Conservation (phyloP, 2,888 invertebrate species). For the Agonopterix alstromeriana region DNA sequence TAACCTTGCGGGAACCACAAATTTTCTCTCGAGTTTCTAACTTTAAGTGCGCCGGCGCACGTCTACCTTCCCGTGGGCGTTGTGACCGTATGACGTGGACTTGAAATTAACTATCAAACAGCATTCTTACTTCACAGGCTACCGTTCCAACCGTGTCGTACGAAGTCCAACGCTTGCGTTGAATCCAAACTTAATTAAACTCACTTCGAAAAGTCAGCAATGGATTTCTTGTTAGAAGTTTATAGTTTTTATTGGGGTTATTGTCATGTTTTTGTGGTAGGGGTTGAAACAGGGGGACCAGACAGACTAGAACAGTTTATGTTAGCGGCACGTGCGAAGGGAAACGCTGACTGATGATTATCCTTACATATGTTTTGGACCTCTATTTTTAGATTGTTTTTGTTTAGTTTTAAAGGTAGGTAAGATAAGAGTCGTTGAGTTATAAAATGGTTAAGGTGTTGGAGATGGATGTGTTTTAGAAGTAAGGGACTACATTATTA, state of each 20-base stretch:
- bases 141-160: conserved; percentile 19
- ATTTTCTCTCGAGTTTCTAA: conserved; percentile 38
- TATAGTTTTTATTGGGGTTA: too few species aligned
- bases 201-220: conserved; percentile 19
- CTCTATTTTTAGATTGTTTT: conserved; percentile 18
- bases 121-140: conserved; percentile 32
- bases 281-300: conserved; percentile 31
- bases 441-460: too few species aligned
- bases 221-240: conserved; percentile 20
- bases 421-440: too few species aligned
- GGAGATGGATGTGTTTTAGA: too few species aligned
- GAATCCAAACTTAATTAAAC: conserved; percentile 13
- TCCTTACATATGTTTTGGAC: conserved; percentile 45
- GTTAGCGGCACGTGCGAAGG: conserved; percentile 58
- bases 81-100: conserved; percentile 65
- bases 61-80: conserved; percentile 63
- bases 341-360: conserved; percentile 33
- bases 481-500: too few species aligned
- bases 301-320: conserved; percentile 46
- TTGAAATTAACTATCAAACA: conserved; percentile 51
- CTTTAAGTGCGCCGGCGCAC: conserved; percentile 48
- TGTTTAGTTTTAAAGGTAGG: too few species aligned
- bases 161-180: conserved; percentile 43
- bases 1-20: conserved; percentile 36
- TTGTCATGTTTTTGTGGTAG: conserved; percentile 15